Evolutionary conservation across 2,888 invertebrate species (phyloP).

Genomic region (Pachydiplax longipennis): DNA sequence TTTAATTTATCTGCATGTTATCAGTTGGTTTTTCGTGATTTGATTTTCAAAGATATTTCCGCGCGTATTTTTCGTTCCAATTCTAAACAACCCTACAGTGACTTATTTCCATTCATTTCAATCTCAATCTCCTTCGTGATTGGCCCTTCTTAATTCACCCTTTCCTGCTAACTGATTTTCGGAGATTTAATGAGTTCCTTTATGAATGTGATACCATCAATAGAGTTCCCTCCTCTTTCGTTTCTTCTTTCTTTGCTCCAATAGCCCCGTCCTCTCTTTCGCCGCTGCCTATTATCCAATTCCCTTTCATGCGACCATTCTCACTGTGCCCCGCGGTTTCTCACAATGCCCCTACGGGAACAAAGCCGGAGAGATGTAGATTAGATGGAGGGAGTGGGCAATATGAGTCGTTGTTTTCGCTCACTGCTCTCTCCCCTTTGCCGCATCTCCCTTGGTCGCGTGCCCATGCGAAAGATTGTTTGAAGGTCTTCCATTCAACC

Average conservation of each 20-base stretch:
- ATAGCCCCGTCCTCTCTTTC: background rate
- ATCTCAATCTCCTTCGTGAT: background rate
- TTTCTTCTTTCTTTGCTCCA: background rate
- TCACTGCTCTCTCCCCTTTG: background rate
- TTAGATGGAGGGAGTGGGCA: background rate
- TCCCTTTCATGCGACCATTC: background rate
- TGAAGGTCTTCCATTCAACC: slow-evolving; percentile 14
- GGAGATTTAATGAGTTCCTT: background rate
- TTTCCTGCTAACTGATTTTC: background rate
- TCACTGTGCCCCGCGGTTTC: background rate
- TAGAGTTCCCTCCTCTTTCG: background rate
- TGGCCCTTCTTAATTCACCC: too few relatives aligned
- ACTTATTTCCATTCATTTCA: background rate
- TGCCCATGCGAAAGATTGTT: slow-evolving; percentile 43
- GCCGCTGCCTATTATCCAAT: background rate
- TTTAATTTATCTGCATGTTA: too few relatives aligned
- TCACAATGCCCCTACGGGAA: background rate
- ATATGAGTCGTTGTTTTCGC: background rate
- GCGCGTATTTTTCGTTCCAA: background rate
- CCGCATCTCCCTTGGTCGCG: slow-evolving; percentile 15
- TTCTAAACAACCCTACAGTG: background rate
- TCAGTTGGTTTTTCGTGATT: too few relatives aligned
- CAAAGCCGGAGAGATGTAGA: background rate
- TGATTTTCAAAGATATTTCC: too few relatives aligned
- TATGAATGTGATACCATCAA: background rate